Percentiles rank a stretch among this genome's conserved stretches.
Evolutionary conservation across 2,113 vertebrate species (phyloP).

Genomic region (Cebus imitator): DNA sequence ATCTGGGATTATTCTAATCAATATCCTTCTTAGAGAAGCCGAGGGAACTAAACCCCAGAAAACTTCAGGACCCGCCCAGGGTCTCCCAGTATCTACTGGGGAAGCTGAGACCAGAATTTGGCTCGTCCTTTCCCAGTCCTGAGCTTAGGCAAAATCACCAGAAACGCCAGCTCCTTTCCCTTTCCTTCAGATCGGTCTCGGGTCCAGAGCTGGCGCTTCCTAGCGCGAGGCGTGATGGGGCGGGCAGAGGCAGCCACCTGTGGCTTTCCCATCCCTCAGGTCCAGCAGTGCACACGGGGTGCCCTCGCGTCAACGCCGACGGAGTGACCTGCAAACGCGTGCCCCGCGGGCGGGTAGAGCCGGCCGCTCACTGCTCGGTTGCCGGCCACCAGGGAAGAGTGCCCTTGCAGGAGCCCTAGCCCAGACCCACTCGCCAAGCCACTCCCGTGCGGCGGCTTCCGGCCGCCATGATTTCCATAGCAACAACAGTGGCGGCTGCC

Average conservation of each 20-base stretch:
- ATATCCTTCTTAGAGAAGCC: accelerated
- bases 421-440: accelerated
- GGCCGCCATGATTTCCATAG: conserved; percentile 29
- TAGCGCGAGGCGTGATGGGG: accelerated
- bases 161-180: neutral
- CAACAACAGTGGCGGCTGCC: neutral
- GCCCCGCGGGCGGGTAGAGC: neutral
- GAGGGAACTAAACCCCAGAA: neutral
- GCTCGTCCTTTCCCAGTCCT: neutral
- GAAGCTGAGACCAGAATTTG: neutral
- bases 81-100: accelerated
- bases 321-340: accelerated
- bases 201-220: neutral
- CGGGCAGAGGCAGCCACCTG: neutral
- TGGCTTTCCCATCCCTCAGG: neutral
- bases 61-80: neutral
- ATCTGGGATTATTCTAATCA: neutral
- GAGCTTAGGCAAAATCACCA: neutral
- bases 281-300: accelerated
- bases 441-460: accelerated
- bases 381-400: neutral
- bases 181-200: accelerated
- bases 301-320: too few species aligned
- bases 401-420: accelerated
- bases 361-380: too few species aligned